These are phyloP conservation scores for Platycercus adscitus DNA, from an alignment of 2,113 vertebrate genomes.

Conservation along the genomic window DNA sequence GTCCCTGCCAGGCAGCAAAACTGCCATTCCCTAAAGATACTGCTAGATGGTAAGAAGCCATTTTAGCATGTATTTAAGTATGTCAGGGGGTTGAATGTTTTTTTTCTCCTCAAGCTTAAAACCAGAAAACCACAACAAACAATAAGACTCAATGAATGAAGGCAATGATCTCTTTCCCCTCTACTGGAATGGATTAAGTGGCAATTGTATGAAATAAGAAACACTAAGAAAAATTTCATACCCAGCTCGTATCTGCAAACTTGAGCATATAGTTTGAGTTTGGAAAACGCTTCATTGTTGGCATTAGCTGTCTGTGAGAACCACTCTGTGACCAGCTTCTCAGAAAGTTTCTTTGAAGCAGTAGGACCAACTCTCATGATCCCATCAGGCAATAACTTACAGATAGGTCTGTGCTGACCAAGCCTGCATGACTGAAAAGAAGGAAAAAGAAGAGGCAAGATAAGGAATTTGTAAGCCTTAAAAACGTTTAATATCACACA, in stretches of 20 bases:
- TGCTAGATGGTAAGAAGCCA: not conserved
- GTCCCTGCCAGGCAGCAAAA: not conserved
- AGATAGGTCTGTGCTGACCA: conserved; percentile 97
- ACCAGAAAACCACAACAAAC: not conserved
- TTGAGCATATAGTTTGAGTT: conserved; percentile 97
- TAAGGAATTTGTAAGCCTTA: not conserved
- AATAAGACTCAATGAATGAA: not conserved
- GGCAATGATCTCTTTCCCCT: not conserved
- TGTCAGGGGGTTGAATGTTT: rapidly evolving
- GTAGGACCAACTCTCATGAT: conserved; percentile 91
- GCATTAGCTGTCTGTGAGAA: conserved; percentile 90
- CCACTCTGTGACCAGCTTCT: conserved; percentile 94
- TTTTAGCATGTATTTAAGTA: not conserved
- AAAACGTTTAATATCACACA: not conserved
- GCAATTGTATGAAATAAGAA: not conserved
- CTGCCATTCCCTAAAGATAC: not conserved
- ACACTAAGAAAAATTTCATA: conserved; percentile 47
- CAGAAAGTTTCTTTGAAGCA: conserved; percentile 88
- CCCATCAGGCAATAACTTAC: conserved; percentile 90
- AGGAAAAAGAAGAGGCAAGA: not conserved
- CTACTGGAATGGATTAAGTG: not conserved
- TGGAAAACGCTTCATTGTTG: conserved; percentile 92
- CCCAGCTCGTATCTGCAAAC: conserved; percentile 96
- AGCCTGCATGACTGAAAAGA: conserved; percentile 89
- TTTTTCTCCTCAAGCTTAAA: not conserved